Evolutionary conservation across 2,797 vertebrate species (phyloP), one percentile per base, ranked within the genome.

Genomic region (Argya squamiceps): DNA sequence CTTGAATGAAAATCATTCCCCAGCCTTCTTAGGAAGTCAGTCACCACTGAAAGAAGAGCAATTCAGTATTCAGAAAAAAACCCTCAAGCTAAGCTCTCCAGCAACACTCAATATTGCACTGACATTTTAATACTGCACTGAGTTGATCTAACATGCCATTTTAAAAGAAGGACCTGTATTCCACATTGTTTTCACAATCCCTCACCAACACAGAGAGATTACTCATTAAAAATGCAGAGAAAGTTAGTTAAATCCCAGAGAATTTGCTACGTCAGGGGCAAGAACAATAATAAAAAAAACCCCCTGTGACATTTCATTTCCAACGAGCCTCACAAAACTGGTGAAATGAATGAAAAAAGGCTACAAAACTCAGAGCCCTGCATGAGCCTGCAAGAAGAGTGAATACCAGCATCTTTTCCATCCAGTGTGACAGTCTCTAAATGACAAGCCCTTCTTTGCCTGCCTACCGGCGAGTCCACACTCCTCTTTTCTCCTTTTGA

Each of bases 401-500:
- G 76, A 96, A 65, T 64, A 82, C 15, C 1, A 89, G 93, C 96
- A 84, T 60, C 91, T 84, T 96, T 91, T 81, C 89, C 92, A 36
- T 73, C 87, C 91, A 91, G 47, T 39, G 70, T 79, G 93, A 93
- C 76, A 69, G 68, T 23, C 76, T 93, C 67, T 95, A 93, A 97
- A 82, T 29, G 91, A 93, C 95, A 96, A 91, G 88, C 67, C 92
- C 87, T 84, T 97, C 97, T 96, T 65, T 92, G 93, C 80, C 71
- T 89, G 85, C 88, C 91, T 77, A 86, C 27, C 15, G 7, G 60
- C 59, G 39, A 75, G 75, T 29, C 92, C 47, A 68, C 75, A 80
- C 87, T 93, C 89, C 63, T 77, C 76, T 97, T 96, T 92, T 89
- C 93, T 95, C 96, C 94, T 96, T 98, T 93, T 97, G 91, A 96